Percentiles rank a stretch among this genome's conserved stretches.
These are phyloP conservation scores for Enteromius thamalakanensis DNA, from an alignment of 2,797 vertebrate species.

Conservation along the genomic window DNA sequence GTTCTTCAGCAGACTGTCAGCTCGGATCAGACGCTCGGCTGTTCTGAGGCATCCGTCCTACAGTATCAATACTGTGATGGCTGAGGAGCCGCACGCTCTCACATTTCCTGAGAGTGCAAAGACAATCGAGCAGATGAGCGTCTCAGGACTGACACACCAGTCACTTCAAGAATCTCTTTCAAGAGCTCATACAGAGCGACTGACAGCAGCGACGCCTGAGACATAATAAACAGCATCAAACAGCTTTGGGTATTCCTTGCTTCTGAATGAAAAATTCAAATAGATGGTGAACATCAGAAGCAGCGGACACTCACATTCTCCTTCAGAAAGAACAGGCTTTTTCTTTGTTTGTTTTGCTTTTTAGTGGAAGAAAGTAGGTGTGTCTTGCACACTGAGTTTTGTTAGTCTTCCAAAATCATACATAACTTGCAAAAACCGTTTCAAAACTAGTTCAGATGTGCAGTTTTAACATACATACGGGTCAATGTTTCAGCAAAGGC, in stretches of 20 bases:
- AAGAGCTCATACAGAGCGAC: constrained; percentile 79
- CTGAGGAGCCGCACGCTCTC: constrained; percentile 79
- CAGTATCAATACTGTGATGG: constrained; percentile 84
- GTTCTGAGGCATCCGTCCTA: constrained; percentile 80
- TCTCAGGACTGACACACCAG: constrained; percentile 81
- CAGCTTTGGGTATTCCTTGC: constrained; percentile 73
- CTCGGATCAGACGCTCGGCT: constrained; percentile 77
- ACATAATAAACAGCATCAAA: constrained; percentile 82
- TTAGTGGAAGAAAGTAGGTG: constrained; percentile 54
- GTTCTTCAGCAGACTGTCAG: constrained; percentile 76
- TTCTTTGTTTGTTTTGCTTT: constrained; percentile 56
- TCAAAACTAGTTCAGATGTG: not conserved
- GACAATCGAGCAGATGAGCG: constrained; percentile 82
- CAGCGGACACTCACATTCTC: constrained; percentile 37
- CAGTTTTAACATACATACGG: not conserved
- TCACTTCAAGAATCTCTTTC: constrained; percentile 87
- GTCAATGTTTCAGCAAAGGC: not conserved
- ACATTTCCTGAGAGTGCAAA: constrained; percentile 78
- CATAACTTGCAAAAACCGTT: not conserved
- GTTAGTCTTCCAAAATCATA: not conserved
- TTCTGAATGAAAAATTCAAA: constrained; percentile 63
- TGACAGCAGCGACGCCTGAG: constrained; percentile 79
- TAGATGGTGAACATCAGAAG: constrained; percentile 55
- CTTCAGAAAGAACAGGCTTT: constrained; percentile 68
- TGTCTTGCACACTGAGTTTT: constrained; percentile 45